Conservation (phyloP, 2,797 vertebrate species). For the Melanotaenia pygmaea region DNA sequence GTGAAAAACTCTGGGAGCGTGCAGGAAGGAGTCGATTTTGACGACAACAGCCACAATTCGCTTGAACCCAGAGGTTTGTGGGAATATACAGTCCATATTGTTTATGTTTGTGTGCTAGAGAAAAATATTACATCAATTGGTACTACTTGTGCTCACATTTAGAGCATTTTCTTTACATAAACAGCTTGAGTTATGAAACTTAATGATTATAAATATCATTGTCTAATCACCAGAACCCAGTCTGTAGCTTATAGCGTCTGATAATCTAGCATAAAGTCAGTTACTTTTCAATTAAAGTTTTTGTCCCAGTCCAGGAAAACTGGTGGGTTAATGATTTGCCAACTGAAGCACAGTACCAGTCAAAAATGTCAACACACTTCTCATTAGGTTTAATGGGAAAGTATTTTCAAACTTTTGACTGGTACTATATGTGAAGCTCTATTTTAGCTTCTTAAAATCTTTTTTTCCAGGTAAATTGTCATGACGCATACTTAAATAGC, state of each 20-base stretch:
- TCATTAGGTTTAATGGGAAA: too few species aligned
- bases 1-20: slow-evolving; percentile 91
- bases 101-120: neutral
- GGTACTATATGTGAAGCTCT: too few species aligned
- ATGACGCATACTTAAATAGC: too few species aligned
- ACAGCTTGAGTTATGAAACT: neutral
- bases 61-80: slow-evolving; percentile 99
- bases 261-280: neutral
- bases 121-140: too few species aligned
- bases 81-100: slow-evolving; percentile 72
- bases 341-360: too few species aligned
- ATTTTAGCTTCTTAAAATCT: too few species aligned
- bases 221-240: neutral
- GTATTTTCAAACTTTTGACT: too few species aligned
- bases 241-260: neutral
- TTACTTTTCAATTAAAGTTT: too few species aligned
- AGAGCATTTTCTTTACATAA: neutral
- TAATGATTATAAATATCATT: neutral
- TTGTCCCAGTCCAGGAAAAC: too few species aligned
- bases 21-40: slow-evolving; percentile 97
- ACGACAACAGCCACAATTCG: slow-evolving; percentile 98
- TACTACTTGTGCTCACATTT: neutral
- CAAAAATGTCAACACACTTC: too few species aligned
- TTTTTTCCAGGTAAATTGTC: too few species aligned
- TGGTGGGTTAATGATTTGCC: too few species aligned